Evolutionary conservation across 37 sponge, comb jelly and placozoan species (phyloP), one percentile per base, ranked within the genome.

Genomic region (Cliona cf. orientalis): DNA sequence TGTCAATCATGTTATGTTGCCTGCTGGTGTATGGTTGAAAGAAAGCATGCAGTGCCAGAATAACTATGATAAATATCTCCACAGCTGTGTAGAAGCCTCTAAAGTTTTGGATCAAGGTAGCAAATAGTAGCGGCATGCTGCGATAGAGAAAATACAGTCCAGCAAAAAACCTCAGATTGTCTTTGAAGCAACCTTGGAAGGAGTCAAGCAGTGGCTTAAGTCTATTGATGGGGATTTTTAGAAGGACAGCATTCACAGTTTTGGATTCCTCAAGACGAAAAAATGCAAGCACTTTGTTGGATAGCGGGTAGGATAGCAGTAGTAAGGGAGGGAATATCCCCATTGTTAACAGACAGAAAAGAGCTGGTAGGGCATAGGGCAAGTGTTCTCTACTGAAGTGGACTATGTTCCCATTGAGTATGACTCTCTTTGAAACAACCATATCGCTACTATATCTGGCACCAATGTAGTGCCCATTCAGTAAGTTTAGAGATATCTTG

Each of bases 71-170:
- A 1, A 75, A 9, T 22, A n/a, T 31, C 9, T 44, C 65, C 7
- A 45, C 12, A 3, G 26, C 25, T 11, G 37, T 35, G 17, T 49
- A 66, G 37, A 75, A 46, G 21, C 25, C 41, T n/a, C 36, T 45
- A 28, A 57, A 2, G 25, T 39, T 57, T 5, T 33, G 26, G 2
- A 19, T 23, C 3, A 39, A 26, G 7, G 49, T 32, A 42, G 38
- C 64, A 0, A 78, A 21, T 21, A 40, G 0, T 22, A 73, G 45
- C 5, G 46, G 46, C 2, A 73, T 58, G 7, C 49, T 23, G 1
- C 68, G 56, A 66, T 84, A 84, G 28, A 84, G 33, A 31, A 84
- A 75, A 43, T 84, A 84, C 14, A 84, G 43, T 46, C 84, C 84
- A 25, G 84, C 84, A 75, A 84, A 84, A 59, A 72, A 84, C 0